A percentile compares a stretch with the other conserved stretches of the same genome.
phyloP scores from a whole-genome alignment of 2,888 invertebrate species.

The Amblyjoppa fuscipennis region DNA sequence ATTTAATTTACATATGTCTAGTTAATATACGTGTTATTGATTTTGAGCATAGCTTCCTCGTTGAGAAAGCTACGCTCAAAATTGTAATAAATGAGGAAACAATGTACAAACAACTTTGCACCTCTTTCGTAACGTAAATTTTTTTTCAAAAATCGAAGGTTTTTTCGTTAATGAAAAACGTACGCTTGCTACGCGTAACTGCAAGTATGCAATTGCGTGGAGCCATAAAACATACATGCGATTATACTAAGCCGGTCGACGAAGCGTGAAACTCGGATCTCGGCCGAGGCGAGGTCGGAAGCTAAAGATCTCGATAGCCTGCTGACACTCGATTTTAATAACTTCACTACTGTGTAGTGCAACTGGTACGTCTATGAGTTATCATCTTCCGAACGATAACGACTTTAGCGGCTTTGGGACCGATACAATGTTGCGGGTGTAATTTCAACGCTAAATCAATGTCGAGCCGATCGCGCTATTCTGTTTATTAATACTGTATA shows the following conservation, averaged over 20 bases:
- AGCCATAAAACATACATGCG: not conserved
- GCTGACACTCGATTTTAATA: conserved; percentile 37
- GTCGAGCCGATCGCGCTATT: conserved; percentile 53
- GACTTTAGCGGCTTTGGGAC: conserved; percentile 32
- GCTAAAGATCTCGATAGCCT: conserved; percentile 52
- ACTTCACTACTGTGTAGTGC: conserved; percentile 42
- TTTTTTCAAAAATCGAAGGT: too few species aligned
- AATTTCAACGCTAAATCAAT: conserved; percentile 20
- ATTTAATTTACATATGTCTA: too few species aligned
- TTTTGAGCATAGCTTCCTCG: too few species aligned
- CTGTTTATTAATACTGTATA: conserved; percentile 5
- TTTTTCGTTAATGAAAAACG: too few species aligned
- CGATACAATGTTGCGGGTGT: conserved; percentile 64
- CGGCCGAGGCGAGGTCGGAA: conserved; percentile 41
- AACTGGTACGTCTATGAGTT: conserved; percentile 2
- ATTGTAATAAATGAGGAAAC: too few species aligned
- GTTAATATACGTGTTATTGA: too few species aligned
- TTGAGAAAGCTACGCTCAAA: too few species aligned
- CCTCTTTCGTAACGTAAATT: too few species aligned
- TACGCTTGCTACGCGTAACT: not conserved
- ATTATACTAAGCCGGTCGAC: not conserved
- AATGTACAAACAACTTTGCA: too few species aligned
- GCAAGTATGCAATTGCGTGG: not conserved
- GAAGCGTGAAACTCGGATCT: conserved; percentile 30
- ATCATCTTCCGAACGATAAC: conserved; percentile 39